Percentiles rank a stretch among this genome's conserved stretches.
These are phyloP conservation scores for Hirtodrosophila cameraria DNA, from an alignment of 2,888 invertebrate genomes.

Conservation along the genomic window DNA sequence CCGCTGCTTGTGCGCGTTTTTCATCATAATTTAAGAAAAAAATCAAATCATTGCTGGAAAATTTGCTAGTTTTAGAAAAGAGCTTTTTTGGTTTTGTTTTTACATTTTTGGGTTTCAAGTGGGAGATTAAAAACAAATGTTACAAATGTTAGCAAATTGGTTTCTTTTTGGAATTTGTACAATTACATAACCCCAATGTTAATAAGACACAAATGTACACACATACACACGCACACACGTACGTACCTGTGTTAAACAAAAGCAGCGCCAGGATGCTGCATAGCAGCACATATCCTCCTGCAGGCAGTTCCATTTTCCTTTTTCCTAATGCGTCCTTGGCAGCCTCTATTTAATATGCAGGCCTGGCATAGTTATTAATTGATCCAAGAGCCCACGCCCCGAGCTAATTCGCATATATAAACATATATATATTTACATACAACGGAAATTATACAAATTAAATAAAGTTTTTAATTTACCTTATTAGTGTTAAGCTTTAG, in stretches of 20 bases:
- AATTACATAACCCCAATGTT: slow-evolving; percentile 59
- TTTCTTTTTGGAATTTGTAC: slow-evolving; percentile 2
- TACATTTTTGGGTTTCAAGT: slow-evolving; percentile 19
- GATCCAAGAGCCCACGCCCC: slow-evolving; percentile 27
- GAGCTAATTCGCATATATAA: neutral
- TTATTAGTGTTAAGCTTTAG: slow-evolving; percentile 12
- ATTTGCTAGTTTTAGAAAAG: slow-evolving; percentile 40
- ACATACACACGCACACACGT: slow-evolving; percentile 25
- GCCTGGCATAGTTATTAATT: slow-evolving; percentile 40
- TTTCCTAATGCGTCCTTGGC: slow-evolving; percentile 18
- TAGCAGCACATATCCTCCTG: slow-evolving; percentile 45
- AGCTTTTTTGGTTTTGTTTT: slow-evolving; percentile 19
- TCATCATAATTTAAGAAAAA: slow-evolving; percentile 80
- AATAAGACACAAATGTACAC: no score
- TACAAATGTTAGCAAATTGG: slow-evolving; percentile 12
- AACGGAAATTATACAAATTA: no score
- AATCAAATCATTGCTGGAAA: slow-evolving; percentile 82
- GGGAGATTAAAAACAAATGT: slow-evolving; percentile 17
- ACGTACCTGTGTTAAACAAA: slow-evolving; percentile 71
- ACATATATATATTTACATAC: no score
- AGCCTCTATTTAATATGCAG: slow-evolving; percentile 25
- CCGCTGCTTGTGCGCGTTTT: slow-evolving; percentile 74
- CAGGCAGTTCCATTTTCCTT: slow-evolving; percentile 49
- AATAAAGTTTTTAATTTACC: slow-evolving; percentile 48
- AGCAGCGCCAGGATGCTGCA: slow-evolving; percentile 61